Evolutionary conservation across 2,113 vertebrate genomes (phyloP), one percentile per base, ranked within the genome.

Genomic region (Coptodon bakossiorum): DNA sequence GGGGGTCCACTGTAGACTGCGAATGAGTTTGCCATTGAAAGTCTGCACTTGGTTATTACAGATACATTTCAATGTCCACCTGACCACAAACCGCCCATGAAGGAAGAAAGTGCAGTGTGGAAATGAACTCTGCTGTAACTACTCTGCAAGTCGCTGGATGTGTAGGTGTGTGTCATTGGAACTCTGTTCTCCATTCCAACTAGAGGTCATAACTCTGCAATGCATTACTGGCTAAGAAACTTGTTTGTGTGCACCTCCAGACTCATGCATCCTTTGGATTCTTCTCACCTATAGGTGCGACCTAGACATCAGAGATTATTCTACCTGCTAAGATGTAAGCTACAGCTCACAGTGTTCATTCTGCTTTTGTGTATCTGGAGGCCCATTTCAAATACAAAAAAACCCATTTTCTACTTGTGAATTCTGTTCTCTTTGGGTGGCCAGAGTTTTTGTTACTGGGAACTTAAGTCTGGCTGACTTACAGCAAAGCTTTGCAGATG

Each of bases 21-120:
- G 24, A 89, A 57, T 91, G 85, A 81, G 86, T 90, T 89, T 83
- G 61, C 14, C 43, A 86, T 79, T 81, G 71, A 84, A 86, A 61
- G 88, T 61, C 40, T 78, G 66, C 24, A 68, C 45, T 82, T 66
- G 79, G 81, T 52, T 85, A 81, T 90, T 84, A 88, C 27, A 84
- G 24, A 83, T 84, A 79, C 59, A 87, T 81, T 90, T 82, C 71
- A 31, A 50, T 61, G 73, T 85, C 48, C 43, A 29, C 6, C 61
- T 66, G 78, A 61, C 59, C 27, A 53, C 82, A 87, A 53, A 40
- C 9, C 8, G 83, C 12, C 61, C 45, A 48, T 68, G 34, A 83
- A 38, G 83, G 12, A 31, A 78, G 54, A 9, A 68, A 31, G 27
- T 38, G 56, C 36, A 80, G 45, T 31, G 56, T 57, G 63, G 76